A percentile compares a stretch with the other conserved stretches of the same genome.
phyloP scores from a whole-genome alignment of 2,888 invertebrate genomes.

The Sclerodermus sp. region DNA sequence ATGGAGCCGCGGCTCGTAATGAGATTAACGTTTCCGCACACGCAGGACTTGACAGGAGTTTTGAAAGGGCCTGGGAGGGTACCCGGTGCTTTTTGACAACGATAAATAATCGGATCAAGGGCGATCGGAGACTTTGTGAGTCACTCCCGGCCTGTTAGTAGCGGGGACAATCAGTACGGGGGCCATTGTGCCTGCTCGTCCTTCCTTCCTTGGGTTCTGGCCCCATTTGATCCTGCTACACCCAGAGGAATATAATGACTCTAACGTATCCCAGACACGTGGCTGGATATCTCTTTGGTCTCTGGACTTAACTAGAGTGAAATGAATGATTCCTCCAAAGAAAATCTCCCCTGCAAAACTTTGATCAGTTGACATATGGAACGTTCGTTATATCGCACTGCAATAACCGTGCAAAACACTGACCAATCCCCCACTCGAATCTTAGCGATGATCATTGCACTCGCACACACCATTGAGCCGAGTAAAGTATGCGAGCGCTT shows the following conservation, averaged over 20 bases:
- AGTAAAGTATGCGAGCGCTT: no score
- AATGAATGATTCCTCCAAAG: no score
- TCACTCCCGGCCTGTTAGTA: conserved; percentile 29
- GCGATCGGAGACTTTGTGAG: conserved; percentile 41
- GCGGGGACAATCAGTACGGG: conserved; percentile 31
- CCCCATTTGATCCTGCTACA: conserved; percentile 20
- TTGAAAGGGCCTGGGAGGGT: conserved; percentile 1
- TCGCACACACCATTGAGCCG: no score
- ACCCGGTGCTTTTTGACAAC: conserved; percentile 42
- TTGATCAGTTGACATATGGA: no score
- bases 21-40: conserved; percentile 36
- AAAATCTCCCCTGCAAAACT: no score
- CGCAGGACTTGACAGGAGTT: conserved; percentile 3
- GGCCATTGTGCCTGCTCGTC: conserved; percentile 1
- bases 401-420: neutral
- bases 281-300: conserved; percentile 9
- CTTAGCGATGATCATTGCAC: no score
- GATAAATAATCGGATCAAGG: conserved; percentile 51
- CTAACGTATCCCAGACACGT: conserved; percentile 24
- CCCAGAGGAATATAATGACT: conserved; percentile 20
- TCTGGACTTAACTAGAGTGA: no score
- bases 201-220: conserved; percentile 15
- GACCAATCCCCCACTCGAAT: no score
- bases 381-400: no score
- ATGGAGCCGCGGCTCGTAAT: conserved; percentile 28